Evolutionary conservation across 1,140 invertebrate species (phyloP).

Genomic region (Ostrea edulis): DNA sequence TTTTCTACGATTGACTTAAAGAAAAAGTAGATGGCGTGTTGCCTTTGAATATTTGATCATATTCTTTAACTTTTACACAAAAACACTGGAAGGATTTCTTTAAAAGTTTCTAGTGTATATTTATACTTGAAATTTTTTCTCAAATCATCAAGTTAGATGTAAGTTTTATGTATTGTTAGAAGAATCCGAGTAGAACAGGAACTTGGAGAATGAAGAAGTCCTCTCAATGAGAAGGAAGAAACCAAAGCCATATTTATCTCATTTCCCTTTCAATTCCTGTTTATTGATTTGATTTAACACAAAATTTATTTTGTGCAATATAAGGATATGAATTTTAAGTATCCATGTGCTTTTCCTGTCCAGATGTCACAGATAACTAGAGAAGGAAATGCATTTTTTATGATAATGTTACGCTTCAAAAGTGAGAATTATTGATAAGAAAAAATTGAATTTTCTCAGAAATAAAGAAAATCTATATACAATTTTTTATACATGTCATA

Average conservation of each 20-base stretch:
- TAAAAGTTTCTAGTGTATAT: not conserved
- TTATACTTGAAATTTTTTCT: not conserved
- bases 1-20: too few relatives aligned
- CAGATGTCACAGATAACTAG: conserved; percentile 27
- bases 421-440: conserved; percentile 28
- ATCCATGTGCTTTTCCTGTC: conserved; percentile 17
- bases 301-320: not conserved
- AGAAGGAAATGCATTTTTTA: conserved; percentile 29
- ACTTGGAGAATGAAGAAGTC: not conserved
- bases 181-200: not conserved
- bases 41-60: too few relatives aligned
- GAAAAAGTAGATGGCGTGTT: too few relatives aligned
- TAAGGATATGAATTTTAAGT: not conserved
- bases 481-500: not conserved
- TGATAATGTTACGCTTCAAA: conserved; percentile 17
- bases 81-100: not conserved
- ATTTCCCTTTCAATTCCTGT: conserved; percentile 30
- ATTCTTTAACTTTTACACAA: not conserved
- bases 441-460: conserved; percentile 36
- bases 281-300: conserved; percentile 14
- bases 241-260: conserved; percentile 10
- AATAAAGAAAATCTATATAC: conserved; percentile 26
- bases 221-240: not conserved
- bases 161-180: not conserved
- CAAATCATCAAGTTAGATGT: not conserved